Evolutionary conservation across 2,113 vertebrate genomes (phyloP), one percentile per base, ranked within the genome.

Genomic region (Periophthalmodon schlosseri): DNA sequence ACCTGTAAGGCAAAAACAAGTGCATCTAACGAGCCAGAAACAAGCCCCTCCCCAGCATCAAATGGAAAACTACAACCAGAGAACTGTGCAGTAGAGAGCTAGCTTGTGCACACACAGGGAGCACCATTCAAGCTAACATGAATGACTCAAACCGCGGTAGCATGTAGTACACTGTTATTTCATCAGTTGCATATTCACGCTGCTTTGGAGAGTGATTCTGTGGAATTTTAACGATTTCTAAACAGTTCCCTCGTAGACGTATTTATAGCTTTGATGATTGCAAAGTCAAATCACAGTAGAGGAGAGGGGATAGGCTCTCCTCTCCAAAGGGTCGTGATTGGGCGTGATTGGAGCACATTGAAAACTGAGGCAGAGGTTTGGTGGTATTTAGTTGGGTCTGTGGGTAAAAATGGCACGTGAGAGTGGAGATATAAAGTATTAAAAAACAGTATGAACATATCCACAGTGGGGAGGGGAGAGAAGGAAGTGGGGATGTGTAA

Each of bases 131-230:
- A 75, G 83, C 72, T 74, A 47, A 23, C 75, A 74, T 87, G 75
- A 77, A 74, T 85, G 83, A 86, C 78, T 79, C 80, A 75, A 79
- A 73, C 36, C 76, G 82, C 71, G 79, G 78, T 67, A 81, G 79
- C 77, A 87, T 80, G 49, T 52, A 52, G 16, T 52, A 80, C 81
- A 74, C 79, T 79, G 80, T 89, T 87, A 88, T 86, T 74, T 83
- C 86, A 89, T 89, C 86, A 88, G 79, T 79, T 52, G 6, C 84
- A 78, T 82, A 89, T 89, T 89, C 82, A 87, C 56, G n/a, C 72
- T 78, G 74, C 77, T 76, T 36, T 44, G 74, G 79, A 76, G 67
- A 79, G 71, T 79, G 49, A 52, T 77, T 75, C 74, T 36, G 60
- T 79, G 75, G 78, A 78, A 74, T 81, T 86, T 28, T 63, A 63